Conservation (phyloP, 2,888 invertebrate genomes). For the Teleogryllus oceanicus region DNA sequence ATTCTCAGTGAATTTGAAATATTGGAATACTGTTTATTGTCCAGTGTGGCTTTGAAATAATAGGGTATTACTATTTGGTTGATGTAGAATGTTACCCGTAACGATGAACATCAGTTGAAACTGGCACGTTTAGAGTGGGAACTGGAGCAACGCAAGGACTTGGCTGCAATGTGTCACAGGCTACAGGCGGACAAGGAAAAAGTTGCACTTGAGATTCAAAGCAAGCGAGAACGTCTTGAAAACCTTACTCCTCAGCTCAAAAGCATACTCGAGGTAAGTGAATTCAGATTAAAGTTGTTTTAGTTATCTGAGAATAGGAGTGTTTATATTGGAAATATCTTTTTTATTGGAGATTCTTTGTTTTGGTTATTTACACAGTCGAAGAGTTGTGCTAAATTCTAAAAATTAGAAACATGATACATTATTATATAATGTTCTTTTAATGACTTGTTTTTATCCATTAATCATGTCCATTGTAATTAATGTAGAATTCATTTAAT, state of each 20-base stretch:
- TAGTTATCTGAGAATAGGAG: slow-evolving; percentile 18
- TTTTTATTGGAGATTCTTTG: no score
- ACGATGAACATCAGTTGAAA: slow-evolving; percentile 73
- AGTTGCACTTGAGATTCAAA: slow-evolving; percentile 70
- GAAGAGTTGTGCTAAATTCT: no score
- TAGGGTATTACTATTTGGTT: slow-evolving; percentile 30
- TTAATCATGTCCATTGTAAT: no score
- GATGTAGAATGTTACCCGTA: slow-evolving; percentile 61
- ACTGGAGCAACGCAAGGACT: slow-evolving; percentile 77
- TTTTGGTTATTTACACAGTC: no score
- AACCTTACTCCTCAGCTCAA: slow-evolving; percentile 77
- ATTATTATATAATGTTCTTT: no score
- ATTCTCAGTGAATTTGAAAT: no score
- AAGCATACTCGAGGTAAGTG: slow-evolving; percentile 57
- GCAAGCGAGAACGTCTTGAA: slow-evolving; percentile 71
- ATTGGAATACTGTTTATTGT: no score
- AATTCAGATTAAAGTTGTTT: slow-evolving; percentile 24
- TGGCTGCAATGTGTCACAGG: slow-evolving; percentile 72
- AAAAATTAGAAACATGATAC: no score
- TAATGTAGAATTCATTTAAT: no score
- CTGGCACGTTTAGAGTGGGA: slow-evolving; percentile 90
- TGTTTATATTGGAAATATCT: neutral
- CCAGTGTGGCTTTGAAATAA: neutral
- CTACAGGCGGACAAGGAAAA: slow-evolving; percentile 72
- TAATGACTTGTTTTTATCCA: no score